Conservation (phyloP, 2,113 vertebrate genomes). For the Macrotis lagotis region DNA sequence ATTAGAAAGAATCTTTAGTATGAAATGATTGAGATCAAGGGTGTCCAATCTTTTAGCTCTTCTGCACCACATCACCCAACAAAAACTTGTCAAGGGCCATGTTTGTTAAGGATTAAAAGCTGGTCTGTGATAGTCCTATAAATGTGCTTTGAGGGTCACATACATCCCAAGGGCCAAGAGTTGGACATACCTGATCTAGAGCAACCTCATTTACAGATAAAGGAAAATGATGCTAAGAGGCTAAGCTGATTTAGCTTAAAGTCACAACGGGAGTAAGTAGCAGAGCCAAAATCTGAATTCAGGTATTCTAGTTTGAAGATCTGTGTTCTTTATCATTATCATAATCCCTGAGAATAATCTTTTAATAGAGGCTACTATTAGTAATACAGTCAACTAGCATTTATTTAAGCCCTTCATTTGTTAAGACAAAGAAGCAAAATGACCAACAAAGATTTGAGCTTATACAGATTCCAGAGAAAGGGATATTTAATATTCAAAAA, state of each 20-base stretch:
- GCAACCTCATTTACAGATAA: background rate
- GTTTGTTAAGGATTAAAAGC: no score
- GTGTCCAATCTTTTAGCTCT: no score
- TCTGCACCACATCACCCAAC: no score
- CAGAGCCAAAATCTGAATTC: background rate
- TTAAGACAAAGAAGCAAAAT: slow-evolving; percentile 9
- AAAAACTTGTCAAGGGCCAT: no score
- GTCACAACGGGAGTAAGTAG: background rate
- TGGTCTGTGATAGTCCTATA: no score
- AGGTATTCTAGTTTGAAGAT: background rate
- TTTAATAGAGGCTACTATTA: background rate
- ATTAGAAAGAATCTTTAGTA: background rate
- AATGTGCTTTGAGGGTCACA: no score
- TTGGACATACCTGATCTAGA: no score
- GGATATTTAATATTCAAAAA: slow-evolving; percentile 48
- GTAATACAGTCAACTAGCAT: background rate
- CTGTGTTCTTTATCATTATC: background rate
- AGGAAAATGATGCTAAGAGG: background rate
- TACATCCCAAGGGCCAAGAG: no score
- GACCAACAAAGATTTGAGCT: slow-evolving; percentile 41
- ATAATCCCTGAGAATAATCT: background rate
- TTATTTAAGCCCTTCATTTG: background rate
- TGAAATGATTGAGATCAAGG: no score
- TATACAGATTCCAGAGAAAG: slow-evolving; percentile 45
- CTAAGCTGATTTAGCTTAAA: background rate